Evolutionary conservation across 2,888 invertebrate species (phyloP), one percentile per base, ranked within the genome.

Genomic region (Unio delphinus): DNA sequence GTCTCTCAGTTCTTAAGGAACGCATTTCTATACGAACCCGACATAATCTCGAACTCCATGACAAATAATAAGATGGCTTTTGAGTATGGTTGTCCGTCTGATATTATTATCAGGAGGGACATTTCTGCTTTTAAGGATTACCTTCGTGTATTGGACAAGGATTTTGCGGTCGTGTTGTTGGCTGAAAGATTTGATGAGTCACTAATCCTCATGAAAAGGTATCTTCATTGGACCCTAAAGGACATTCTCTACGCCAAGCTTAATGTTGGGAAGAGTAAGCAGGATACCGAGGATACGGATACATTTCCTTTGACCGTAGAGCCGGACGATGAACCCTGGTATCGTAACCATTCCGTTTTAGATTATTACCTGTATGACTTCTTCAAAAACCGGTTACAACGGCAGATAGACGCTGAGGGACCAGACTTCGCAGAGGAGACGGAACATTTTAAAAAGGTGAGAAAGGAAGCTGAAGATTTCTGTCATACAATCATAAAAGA

Each of bases 151-250:
- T 45, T 78, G 54, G 74, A 76, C 58, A 69, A 71, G 64, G 69
- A 68, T 26, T 78, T 76, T 65, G 64, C 55, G 15, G 65, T 78
- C 4, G 78, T 78, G 1, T 69, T 78, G 4, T 45, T 73, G 15
- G 73, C 73, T 15, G 76, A 78, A 56, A 59, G 30, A 20, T 74
- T 74, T 30, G 78, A 78, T 65, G 78, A 74, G 65, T 76, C 76
- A 5, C 65, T 78, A 11, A 68, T 78, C 15, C 54, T 78, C 55
- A 69, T 76, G 65, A 69, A 62, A 65, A 54, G 76, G 15, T 60
- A 67, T 23, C 67, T 78, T 4, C 68, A 67, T 6, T 76, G 76
- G 78, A 55, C 68, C 0, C 34, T 76, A 5, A 65, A 70, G 30
- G 78, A 78, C 58, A 71, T 78, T 28, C 67, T 78, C 61, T 78